Evolutionary conservation across 1,140 invertebrate species (phyloP).

Genomic region (Rhopalosiphum maidis): DNA sequence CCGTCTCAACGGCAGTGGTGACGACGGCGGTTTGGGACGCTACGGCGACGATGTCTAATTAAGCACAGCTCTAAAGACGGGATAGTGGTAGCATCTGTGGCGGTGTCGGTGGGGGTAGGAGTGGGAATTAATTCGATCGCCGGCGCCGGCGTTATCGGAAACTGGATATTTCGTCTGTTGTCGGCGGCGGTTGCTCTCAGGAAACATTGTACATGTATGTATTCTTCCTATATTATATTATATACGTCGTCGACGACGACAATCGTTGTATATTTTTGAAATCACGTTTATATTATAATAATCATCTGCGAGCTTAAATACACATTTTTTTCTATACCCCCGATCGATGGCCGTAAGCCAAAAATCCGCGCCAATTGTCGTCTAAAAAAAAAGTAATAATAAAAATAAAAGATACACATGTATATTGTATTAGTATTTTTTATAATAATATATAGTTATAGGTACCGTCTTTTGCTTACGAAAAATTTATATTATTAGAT

Average conservation of each 20-base stretch:
- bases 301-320: neutral
- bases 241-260: neutral
- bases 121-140: slow-evolving; percentile 40
- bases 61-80: neutral
- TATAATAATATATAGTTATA: too few relatives aligned
- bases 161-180: slow-evolving; percentile 39
- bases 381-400: neutral
- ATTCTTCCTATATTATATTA: neutral
- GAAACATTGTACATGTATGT: neutral
- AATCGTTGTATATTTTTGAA: neutral
- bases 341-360: neutral
- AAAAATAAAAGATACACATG: too few relatives aligned
- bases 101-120: neutral
- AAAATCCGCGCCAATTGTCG: neutral
- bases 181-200: neutral
- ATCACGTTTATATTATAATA: slow-evolving; percentile 22
- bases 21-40: neutral
- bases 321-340: neutral
- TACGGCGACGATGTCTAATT: slow-evolving; percentile 31
- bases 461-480: too few relatives aligned
- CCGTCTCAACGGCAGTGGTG: neutral
- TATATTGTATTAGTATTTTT: too few relatives aligned
- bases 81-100: neutral
- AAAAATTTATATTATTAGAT: too few relatives aligned
- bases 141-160: slow-evolving; percentile 53